Base-by-base conservation (phyloP, 2,113 vertebrate genomes). In the Peucedramus taeniatus region DNA sequence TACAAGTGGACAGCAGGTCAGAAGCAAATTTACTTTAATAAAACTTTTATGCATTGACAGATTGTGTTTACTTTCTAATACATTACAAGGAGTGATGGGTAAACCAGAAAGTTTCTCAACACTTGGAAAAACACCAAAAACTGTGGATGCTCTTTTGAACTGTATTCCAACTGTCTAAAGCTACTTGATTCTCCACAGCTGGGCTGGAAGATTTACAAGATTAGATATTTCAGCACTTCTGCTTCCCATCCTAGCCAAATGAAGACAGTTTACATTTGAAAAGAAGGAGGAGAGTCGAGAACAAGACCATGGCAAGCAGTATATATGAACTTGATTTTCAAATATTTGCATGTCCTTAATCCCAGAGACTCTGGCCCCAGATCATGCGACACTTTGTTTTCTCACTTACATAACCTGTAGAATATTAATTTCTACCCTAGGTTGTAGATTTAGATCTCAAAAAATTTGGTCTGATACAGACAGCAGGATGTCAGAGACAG, bases 131-230 rank as follows among this genome's bases (percentile, higher is more conserved):
- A 37, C 31, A 85, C 89, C 93, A 92, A 87, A 86, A 95, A 72
- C 31, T 84, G 16, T 89, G 74, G 44, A 74, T 94, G 51, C 27
- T 96, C 75, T 96, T 95, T 88, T 87, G 93, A 95, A 96, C 70
- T 80, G 7, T 89, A 75, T 85, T 94, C 80, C 77, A 95, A 64
- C 61, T 83, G 68, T 92, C 80, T 93, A 87, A 93, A 95, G 61
- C 44, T 65, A 80, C 57, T 92, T 96, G 96, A 96, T 96, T 92
- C 42, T 83, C 47, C 65, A 76, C 96, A 97, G 94, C 87, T 96
- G 97, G 91, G 45, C 59, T 94, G 79, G 81, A 96, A 91, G 64
- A 87, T 80, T 91, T 79, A 81, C 63, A 95, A 90, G 57, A 89
- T 78, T 85, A 81, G 44, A 51, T 83, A 86, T 92, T 94, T 97